Base-by-base conservation (phyloP, 2,888 invertebrate species). In the Lasiommata megera region DNA sequence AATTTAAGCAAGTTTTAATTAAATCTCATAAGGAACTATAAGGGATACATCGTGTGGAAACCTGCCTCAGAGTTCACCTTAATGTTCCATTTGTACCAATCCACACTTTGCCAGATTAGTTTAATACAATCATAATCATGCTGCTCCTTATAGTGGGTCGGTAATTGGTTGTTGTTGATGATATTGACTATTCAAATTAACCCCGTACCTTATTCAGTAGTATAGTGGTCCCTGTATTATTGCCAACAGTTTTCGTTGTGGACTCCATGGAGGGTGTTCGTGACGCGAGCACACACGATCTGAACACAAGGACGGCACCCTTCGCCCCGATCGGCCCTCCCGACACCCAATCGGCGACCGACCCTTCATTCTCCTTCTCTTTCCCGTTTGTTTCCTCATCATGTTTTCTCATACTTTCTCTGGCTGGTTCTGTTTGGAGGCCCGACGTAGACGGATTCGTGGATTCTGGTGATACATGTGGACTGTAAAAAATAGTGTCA, bases 301-400 rank as follows among this genome's bases (percentile, higher is more conserved):
- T 88, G 81, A 95, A 95, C 47, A 94, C 91, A 54, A 95, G 86
- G 47, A 94, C 92, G 3, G 94, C 92, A 54, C 92, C 93, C 57
- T 93, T 93, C 1, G 93, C 92, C 16, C 95, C 95, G 64, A 93
- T 69, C 28, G 85, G 88, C 14, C 93, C 93, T 54, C 93, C 93
- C 31, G 92, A 89, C 54, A 93, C 76, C 93, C 93, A 93, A 71
- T 89, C 90, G 8, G 83, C 65, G 36, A 88, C 55, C 55, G 80
- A 81, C 1, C 80, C 86, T 23, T 86, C 84, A 47, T 75, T 76
- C 51, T 82, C 79, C 37, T 80, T 79, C 43, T 76, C 80, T 63
- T 76, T 79, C 14, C 62, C 62, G 55, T 67, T 58, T 9, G 81
- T 75, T 47, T 86, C 86, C 38, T 87, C 88, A 46, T 82, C 86